Base-by-base conservation (phyloP, 2,888 invertebrate genomes). In the Caenorhabditis sulstoni region DNA sequence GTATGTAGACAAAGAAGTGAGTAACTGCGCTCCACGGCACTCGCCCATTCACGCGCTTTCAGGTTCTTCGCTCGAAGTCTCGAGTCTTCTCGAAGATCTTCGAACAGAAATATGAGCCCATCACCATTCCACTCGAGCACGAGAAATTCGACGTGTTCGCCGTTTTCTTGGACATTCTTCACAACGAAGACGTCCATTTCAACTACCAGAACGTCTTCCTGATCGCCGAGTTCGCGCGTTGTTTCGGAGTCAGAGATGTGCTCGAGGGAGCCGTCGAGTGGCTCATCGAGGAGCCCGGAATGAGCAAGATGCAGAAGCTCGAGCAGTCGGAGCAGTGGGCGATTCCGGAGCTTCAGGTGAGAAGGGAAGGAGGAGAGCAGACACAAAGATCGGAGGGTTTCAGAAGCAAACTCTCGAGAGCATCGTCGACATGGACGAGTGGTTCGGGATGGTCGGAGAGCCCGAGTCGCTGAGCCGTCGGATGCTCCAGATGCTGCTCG, bases 1-100 rank as follows among this genome's bases (percentile, higher is more conserved):
- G 5, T 73, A 73, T 14, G 73, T 73, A 22, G 73, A 73, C 52
- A 73, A 73, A 14, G 73, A 73, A 12, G 73, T 73, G 18, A 53
- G 64, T 50, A 39, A 49, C 3, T 18, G 49, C 11, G 11, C 20
- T 20, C 18, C 49, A 35, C 11, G 1, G 23, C 11, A n/a, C n/a
- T 11, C 20, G 14, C 49, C 18, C 35, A 35, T 35, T 22, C 22
- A 11, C 12, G 39, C 20, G 11, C 0, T 16, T 62, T 53, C 55
- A 67, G 67, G 67, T 67, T 0, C 73, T 73, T 20, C 64, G 73
- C 4, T 16, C 55, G 35, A 64, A 73, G 9, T 73, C 73, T 7
- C 64, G 73, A 11, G 50, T 64, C 9, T 73, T 73, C 64, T 35
- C 73, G 14, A 73, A 73, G 23, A 64, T 73, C 52, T 64, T 73